Conservation (phyloP, 2,888 invertebrate species). For the Zeuzera pyrina region DNA sequence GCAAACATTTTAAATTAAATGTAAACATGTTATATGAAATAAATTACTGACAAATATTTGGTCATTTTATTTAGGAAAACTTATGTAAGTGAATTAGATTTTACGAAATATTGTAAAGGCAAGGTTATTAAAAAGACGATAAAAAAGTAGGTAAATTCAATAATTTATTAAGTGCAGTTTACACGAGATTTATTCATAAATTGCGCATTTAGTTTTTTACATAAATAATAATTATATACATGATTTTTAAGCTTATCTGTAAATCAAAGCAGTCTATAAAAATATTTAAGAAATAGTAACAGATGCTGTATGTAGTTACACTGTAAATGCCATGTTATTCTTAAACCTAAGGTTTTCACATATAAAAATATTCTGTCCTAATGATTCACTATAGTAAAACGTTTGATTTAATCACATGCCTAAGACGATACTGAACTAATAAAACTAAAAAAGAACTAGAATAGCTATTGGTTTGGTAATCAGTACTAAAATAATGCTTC, state of each 20-base stretch:
- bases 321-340: slow-evolving; percentile 51
- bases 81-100: not conserved
- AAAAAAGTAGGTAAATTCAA: slow-evolving; percentile 37
- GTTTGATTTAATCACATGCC: slow-evolving; percentile 31
- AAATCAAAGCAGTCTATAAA: slow-evolving; percentile 60
- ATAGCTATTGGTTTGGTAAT: too few species aligned
- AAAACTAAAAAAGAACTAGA: too few species aligned
- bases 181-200: slow-evolving; percentile 59
- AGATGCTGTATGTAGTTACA: slow-evolving; percentile 20
- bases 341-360: slow-evolving; percentile 51
- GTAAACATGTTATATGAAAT: slow-evolving; percentile 42
- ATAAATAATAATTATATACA: slow-evolving; percentile 56
- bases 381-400: slow-evolving; percentile 50
- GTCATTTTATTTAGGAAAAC: slow-evolving; percentile 12
- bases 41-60: slow-evolving; percentile 19
- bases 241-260: slow-evolving; percentile 51
- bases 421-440: slow-evolving; percentile 15
- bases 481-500: too few species aligned
- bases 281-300: slow-evolving; percentile 25
- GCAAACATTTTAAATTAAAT: slow-evolving; percentile 36
- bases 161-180: slow-evolving; percentile 67
- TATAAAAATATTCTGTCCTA: slow-evolving; percentile 68
- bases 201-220: slow-evolving; percentile 57
- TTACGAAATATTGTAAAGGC: not conserved
- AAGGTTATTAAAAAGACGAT: not conserved